Evolutionary conservation across 2,113 vertebrate genomes (phyloP), one percentile per base, ranked within the genome.

Genomic region (Chaenogobius annularis): DNA sequence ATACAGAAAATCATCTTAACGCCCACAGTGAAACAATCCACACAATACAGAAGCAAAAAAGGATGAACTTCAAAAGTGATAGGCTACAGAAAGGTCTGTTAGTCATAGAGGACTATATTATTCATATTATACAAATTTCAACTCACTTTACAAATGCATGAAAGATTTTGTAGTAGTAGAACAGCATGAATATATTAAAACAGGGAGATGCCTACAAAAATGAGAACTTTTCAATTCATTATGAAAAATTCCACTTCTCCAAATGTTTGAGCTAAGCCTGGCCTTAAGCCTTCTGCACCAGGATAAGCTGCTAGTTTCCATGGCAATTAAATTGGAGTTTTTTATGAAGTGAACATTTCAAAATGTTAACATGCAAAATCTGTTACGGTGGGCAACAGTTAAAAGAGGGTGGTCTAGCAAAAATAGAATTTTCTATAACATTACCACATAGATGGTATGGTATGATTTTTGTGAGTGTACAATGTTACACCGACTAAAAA

Each of bases 191-290:
- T 61, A 61, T 61, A 35, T 35, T 61, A 61, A 35, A 61, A 61
- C 56, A 31, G 56, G 23, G 26, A 61, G 26, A 35, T 9, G 26
- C 5, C 23, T 37, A 2, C 23, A 46, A 35, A 35, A 61, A 35
- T 35, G 58, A 35, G 58, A 15, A 26, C 14, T 61, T 61, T 61
- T 61, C 14, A 14, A 35, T 61, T 61, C 58, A 35, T 61, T 35
- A 61, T 61, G 58, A 35, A 61, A 61, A 61, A 61, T 35, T 61
- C 58, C 58, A 61, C 22, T 61, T 61, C 58, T 35, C 58, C 58
- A 61, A 61, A 31, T 61, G 58, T 61, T 59, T 61, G 58, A 31
- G 58, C 58, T 61, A 61, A 61, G 58, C 58, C 58, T 61, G 58
- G 58, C 58, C 58, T 35, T 35, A 61, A 61, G 58, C 58, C 58